Evolutionary conservation across 2,113 vertebrate genomes (phyloP).

Genomic region (Gobius niger): DNA sequence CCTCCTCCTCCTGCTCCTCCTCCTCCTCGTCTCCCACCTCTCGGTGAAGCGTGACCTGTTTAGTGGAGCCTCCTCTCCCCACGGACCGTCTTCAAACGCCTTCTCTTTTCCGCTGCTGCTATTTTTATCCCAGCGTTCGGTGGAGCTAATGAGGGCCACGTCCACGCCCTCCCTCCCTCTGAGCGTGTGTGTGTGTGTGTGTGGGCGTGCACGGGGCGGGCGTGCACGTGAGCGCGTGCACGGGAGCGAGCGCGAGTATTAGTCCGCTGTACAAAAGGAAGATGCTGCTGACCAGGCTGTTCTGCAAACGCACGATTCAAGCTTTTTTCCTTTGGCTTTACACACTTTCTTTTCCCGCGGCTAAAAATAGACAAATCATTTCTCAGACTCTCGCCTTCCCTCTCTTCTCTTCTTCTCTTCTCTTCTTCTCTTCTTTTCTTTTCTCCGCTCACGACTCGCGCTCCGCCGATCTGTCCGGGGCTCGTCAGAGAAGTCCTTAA

Average conservation of each 20-base stretch:
- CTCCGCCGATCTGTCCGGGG: not conserved
- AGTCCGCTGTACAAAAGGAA: conserved; percentile 7
- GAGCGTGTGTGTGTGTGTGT: not conserved
- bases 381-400: not conserved
- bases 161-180: conserved; percentile 39
- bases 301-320: conserved; percentile 43
- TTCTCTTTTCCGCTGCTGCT: not conserved
- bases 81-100: not conserved
- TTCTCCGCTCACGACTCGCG: not conserved
- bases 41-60: not conserved
- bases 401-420: no score
- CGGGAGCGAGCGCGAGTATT: not conserved
- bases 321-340: not conserved
- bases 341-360: conserved; percentile 21
- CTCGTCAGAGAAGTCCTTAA: not conserved
- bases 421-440: no score
- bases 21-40: not conserved
- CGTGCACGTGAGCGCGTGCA: not conserved
- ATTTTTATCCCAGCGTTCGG: conserved; percentile 56
- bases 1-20: no score
- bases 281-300: conserved; percentile 56
- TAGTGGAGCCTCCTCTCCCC: not conserved
- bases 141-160: conserved; percentile 63
- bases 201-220: not conserved
- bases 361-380: conserved; percentile 56